Evolutionary conservation across 2,113 vertebrate genomes (phyloP).

Genomic region (Capricornis sumatraensis): DNA sequence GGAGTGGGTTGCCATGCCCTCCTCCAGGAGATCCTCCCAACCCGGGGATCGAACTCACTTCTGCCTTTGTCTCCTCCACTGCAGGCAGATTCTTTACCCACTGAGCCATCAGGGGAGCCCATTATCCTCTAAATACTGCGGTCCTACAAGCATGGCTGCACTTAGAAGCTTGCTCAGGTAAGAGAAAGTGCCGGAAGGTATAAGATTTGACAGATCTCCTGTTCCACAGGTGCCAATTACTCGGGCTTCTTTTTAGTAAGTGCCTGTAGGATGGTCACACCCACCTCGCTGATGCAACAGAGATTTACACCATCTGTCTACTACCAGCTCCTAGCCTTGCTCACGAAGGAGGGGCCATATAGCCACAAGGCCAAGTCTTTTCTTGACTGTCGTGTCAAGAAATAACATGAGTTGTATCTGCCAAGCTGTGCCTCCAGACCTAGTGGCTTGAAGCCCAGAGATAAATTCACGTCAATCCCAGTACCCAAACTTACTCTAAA

Average conservation of each 20-base stretch:
- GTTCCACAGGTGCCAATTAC: neutral
- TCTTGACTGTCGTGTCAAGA: neutral
- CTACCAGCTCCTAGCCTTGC: neutral
- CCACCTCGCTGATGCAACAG: rapidly evolving
- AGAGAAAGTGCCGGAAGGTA: neutral
- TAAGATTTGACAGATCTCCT: neutral
- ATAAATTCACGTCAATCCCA: neutral
- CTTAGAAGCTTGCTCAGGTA: neutral
- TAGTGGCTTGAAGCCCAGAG: neutral
- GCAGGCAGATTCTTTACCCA: neutral
- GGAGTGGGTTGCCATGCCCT: neutral
- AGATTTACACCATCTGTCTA: neutral
- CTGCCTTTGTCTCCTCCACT: neutral
- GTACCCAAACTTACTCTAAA: neutral
- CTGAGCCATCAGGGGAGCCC: neutral
- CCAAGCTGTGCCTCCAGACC: neutral
- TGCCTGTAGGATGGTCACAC: neutral
- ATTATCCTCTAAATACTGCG: neutral
- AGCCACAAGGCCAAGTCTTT: neutral
- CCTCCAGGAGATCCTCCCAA: neutral
- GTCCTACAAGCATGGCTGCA: neutral
- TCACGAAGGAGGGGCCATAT: neutral
- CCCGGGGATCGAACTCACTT: rapidly evolving
- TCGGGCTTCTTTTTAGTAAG: neutral
- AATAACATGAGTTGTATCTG: neutral